Evolutionary conservation across 2,113 vertebrate genomes (phyloP).

Genomic region (Erinaceus europaeus): DNA sequence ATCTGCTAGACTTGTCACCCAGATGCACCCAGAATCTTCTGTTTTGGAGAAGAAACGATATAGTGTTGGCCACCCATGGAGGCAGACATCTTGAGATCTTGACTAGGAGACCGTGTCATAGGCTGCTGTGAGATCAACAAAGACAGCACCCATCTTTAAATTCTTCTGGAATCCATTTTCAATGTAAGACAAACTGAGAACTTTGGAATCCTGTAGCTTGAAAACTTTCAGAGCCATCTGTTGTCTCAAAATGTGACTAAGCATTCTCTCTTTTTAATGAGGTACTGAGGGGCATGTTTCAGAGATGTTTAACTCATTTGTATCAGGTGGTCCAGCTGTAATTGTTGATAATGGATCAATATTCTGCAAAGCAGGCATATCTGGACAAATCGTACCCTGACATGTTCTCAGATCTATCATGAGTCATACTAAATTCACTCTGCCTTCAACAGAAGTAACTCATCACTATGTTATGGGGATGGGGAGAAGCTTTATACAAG

Average conservation of each 20-base stretch:
- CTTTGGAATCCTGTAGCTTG: background rate
- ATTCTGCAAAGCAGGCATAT: constrained; percentile 59
- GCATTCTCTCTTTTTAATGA: background rate
- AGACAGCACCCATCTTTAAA: no score
- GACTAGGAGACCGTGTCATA: no score
- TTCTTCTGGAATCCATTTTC: no score
- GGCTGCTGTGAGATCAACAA: no score
- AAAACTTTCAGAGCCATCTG: background rate
- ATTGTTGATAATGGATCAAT: constrained; percentile 71
- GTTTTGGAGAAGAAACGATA: no score
- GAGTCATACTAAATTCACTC: background rate
- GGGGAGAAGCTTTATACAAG: background rate
- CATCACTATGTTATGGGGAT: background rate
- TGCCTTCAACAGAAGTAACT: accelerated
- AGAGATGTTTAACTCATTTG: constrained; percentile 37
- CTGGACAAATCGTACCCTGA: constrained; percentile 51
- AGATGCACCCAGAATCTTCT: no score
- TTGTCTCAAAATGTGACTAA: background rate
- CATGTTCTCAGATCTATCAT: constrained; percentile 35
- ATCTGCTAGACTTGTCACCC: no score
- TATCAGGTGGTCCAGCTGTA: constrained; percentile 53
- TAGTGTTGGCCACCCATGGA: no score
- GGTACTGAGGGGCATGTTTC: background rate
- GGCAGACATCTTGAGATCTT: no score
- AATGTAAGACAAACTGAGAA: background rate